Percentiles rank a stretch among this genome's conserved stretches.
phyloP scores from a whole-genome alignment of 2,888 invertebrate species.

The Ganaspis brasiliensis region DNA sequence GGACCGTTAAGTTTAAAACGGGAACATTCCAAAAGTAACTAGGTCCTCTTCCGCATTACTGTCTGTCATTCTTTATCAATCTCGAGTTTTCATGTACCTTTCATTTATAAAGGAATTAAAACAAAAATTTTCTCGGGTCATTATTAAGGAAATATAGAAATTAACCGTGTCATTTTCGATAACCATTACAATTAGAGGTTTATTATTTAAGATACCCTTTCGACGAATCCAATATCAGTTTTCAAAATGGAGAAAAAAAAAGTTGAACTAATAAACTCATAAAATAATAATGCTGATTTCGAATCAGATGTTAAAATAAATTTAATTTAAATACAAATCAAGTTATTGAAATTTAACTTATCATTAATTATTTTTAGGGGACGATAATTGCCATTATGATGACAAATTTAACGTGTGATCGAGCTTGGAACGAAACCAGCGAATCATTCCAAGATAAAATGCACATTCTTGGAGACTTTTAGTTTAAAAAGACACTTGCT shows the following conservation, averaged over 20 bases:
- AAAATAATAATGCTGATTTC: no score
- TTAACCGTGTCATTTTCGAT: no score
- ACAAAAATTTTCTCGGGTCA: neutral
- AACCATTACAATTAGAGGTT: no score
- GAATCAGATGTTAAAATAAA: no score
- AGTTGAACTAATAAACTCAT: no score
- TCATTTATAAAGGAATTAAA: neutral
- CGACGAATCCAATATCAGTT: no score
- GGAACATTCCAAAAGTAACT: slow-evolving; percentile 6
- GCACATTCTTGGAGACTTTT: slow-evolving; percentile 20
- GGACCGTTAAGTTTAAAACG: slow-evolving; percentile 21
- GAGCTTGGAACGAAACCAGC: slow-evolving; percentile 17
- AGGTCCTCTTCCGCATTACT: slow-evolving; percentile 25
- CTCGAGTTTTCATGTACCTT: neutral
- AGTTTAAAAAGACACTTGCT: slow-evolving; percentile 26
- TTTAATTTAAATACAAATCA: no score
- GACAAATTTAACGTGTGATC: neutral
- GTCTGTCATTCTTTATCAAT: slow-evolving; percentile 14
- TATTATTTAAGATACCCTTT: no score
- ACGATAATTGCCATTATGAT: no score
- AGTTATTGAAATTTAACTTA: no score
- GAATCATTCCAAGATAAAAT: neutral
- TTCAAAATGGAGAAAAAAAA: no score
- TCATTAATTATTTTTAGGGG: neutral
- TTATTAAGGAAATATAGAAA: no score